These are phyloP conservation scores for Cryptotermes secundus DNA, from an alignment of 1,140 invertebrate genomes.

Conservation along the genomic window DNA sequence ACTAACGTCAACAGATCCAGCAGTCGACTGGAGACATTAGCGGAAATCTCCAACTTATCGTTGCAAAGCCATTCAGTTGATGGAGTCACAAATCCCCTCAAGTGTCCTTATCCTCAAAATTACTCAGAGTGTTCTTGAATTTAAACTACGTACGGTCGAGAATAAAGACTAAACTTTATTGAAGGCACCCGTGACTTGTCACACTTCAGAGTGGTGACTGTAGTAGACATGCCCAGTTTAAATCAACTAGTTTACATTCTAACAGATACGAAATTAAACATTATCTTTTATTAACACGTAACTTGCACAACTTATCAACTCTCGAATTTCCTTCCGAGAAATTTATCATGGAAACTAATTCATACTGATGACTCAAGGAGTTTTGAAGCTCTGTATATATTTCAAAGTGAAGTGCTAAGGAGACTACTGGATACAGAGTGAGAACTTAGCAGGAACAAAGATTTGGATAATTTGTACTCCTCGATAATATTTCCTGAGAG, in stretches of 20 bases:
- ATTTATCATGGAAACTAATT: no score
- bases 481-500: no score
- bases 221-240: background rate
- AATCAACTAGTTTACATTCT: background rate
- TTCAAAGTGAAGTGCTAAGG: no score
- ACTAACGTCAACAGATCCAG: background rate
- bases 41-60: background rate
- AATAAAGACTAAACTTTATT: background rate
- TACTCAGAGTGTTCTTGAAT: background rate
- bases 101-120: background rate
- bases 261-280: no score
- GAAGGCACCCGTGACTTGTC: background rate
- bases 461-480: no score
- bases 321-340: no score
- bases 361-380: no score
- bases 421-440: no score
- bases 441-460: no score
- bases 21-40: background rate
- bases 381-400: no score
- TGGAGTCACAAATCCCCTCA: background rate
- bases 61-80: background rate
- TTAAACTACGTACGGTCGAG: background rate
- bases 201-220: background rate
- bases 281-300: no score
- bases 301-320: no score